Base-by-base conservation (phyloP, 2,888 invertebrate genomes). In the Drosophila paramelanica region DNA sequence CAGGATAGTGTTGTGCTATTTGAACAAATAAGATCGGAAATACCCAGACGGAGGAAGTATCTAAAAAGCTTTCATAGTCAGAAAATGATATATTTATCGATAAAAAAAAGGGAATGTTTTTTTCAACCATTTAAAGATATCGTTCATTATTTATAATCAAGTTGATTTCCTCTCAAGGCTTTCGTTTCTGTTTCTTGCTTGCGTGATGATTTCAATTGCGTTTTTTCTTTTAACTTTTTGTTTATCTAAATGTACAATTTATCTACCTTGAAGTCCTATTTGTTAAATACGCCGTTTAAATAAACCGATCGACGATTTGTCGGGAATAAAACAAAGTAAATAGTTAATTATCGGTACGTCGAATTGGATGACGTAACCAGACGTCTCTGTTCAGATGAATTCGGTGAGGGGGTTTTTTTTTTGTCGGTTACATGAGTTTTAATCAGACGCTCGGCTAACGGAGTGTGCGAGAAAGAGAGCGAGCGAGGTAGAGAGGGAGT, bases 201-300 rank as follows among this genome's bases (percentile, higher is more conserved):
- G 74, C 81, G 87, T 83, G 87, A 70, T 67, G 62, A 60, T 60
- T 68, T 73, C 70, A 82, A 86, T 86, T 83, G 46, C 38, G 27
- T 6, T 38, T 8, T 27, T 33, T 55, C 58, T 53, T 50, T 46
- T 56, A 23, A 4, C 4, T 49, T 45, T 50, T 8, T 31, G 2
- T 10, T 31, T 31, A 10, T 31, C 3, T 31, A 10, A 8, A 31
- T 8, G 2, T 31, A 10, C 31, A 10, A 31, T 27, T 27, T 64
- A 38, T 61, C 8, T 62, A 72, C 39, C 42, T 27, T 47, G 13
- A 41, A 25, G 55, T 46, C 41, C 52, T 67, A 84, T 79, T 76
- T 73, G 73, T 58, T 46, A 39, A 57, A 68, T 55, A 38, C 42
- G 72, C 49, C 43, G 27, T 46, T 64, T 33, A 2, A 33, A 11